phyloP scores from a whole-genome alignment of 2,888 invertebrate species.

The Cheilosia variabilis region DNA sequence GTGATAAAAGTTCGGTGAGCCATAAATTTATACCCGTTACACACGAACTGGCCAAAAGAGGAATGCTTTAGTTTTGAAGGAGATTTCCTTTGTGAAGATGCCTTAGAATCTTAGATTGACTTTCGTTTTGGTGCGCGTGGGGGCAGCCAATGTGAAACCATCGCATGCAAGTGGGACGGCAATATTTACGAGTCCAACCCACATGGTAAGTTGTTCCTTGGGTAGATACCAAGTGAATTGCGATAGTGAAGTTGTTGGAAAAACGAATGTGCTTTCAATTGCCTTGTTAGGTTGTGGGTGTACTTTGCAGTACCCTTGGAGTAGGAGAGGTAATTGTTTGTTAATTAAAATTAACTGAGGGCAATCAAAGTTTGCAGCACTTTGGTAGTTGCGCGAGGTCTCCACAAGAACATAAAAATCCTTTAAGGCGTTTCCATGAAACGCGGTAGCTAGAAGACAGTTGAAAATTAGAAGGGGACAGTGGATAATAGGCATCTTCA shows the following conservation, averaged over 20 bases:
- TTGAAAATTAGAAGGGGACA: too few species aligned
- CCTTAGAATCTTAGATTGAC: background rate
- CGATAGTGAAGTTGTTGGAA: background rate
- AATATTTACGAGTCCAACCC: slow-evolving; percentile 14
- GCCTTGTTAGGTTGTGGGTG: background rate
- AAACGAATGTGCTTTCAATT: background rate
- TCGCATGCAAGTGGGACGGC: slow-evolving; percentile 3
- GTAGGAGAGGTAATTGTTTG: slow-evolving; percentile 42
- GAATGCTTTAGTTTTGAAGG: slow-evolving; percentile 8
- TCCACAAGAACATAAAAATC: background rate
- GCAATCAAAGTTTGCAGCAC: slow-evolving; percentile 32
- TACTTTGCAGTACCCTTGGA: background rate
- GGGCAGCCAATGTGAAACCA: background rate
- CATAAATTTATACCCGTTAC: slow-evolving; percentile 28
- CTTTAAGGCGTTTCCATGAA: background rate
- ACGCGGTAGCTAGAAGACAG: too few species aligned
- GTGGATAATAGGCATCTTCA: too few species aligned
- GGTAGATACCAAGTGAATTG: slow-evolving; percentile 16
- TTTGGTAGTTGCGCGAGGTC: background rate
- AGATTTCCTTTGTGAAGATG: background rate
- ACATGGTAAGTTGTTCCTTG: background rate
- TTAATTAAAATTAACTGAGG: slow-evolving; percentile 61
- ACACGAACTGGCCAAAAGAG: background rate
- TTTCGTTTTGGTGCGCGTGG: background rate
- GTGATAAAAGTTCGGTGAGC: slow-evolving; percentile 40